Conservation (phyloP, 1,140 invertebrate species). For the Lepidotrigona ventralis region DNA sequence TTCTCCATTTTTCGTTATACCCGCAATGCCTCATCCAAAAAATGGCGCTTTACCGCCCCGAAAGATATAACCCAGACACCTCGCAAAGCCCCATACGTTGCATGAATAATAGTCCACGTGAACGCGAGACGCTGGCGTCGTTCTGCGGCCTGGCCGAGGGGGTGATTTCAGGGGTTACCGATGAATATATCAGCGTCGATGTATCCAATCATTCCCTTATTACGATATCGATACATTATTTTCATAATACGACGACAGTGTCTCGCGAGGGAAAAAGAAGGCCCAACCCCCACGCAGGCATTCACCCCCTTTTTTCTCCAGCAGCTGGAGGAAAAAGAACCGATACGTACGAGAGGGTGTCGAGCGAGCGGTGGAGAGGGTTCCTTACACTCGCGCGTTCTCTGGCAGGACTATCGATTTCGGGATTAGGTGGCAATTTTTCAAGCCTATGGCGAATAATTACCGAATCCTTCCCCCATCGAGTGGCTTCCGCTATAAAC, state of each 20-base stretch:
- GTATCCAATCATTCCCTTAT: slow-evolving; percentile 78
- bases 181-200: slow-evolving; percentile 69
- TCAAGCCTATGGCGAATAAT: slow-evolving; percentile 77
- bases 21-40: slow-evolving; percentile 61
- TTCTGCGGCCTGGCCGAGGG: slow-evolving; percentile 9
- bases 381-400: slow-evolving; percentile 60
- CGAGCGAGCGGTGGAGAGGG: slow-evolving; percentile 47
- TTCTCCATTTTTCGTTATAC: slow-evolving; percentile 63
- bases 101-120: slow-evolving; percentile 60
- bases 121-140: slow-evolving; percentile 18
- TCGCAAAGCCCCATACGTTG: slow-evolving; percentile 67
- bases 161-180: slow-evolving; percentile 52
- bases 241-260: slow-evolving; percentile 62
- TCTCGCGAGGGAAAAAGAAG: not conserved
- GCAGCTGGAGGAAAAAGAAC: slow-evolving; percentile 41
- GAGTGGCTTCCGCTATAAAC: slow-evolving; percentile 51
- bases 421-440: slow-evolving; percentile 78
- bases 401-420: slow-evolving; percentile 69
- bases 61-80: slow-evolving; percentile 71
- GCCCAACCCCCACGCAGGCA: not conserved
- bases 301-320: slow-evolving; percentile 10
- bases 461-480: slow-evolving; percentile 69
- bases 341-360: slow-evolving; percentile 40
- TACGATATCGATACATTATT: slow-evolving; percentile 79
- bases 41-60: slow-evolving; percentile 9